Evolutionary conservation across 2,113 vertebrate genomes (phyloP).

Genomic region (Dipodomys spectabilis): DNA sequence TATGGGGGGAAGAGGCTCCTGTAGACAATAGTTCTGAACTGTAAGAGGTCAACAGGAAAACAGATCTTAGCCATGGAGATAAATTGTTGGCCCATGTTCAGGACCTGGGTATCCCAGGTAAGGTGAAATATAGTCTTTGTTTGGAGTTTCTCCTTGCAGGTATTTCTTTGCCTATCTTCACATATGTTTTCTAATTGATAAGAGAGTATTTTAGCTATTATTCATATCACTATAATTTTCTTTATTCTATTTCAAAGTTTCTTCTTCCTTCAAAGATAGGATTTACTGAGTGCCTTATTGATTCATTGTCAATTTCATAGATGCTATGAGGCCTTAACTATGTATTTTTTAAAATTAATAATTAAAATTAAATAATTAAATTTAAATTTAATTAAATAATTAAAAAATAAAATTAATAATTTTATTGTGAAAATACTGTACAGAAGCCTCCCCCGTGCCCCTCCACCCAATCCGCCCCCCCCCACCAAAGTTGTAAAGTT

Average conservation of each 20-base stretch:
- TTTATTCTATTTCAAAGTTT: slow-evolving; percentile 31
- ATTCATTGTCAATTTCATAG: slow-evolving; percentile 22
- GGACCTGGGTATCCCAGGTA: neutral
- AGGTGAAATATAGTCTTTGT: neutral
- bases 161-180: neutral
- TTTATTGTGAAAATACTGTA: too few relatives aligned
- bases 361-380: too few relatives aligned
- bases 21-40: neutral
- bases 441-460: too few relatives aligned
- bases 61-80: neutral
- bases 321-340: neutral
- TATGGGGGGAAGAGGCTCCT: neutral
- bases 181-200: slow-evolving; percentile 29
- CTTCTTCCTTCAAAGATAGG: neutral
- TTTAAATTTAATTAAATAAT: too few relatives aligned
- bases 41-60: neutral
- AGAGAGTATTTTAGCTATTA: neutral
- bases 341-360: neutral
- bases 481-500: too few relatives aligned
- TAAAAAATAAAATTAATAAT: too few relatives aligned
- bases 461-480: too few relatives aligned
- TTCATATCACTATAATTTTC: neutral
- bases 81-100: neutral
- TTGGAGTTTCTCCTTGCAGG: neutral
- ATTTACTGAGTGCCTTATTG: neutral